Percentiles rank a stretch among this genome's conserved stretches.
Conservation (phyloP, 1,140 invertebrate genomes). For the Papilio dardanus region DNA sequence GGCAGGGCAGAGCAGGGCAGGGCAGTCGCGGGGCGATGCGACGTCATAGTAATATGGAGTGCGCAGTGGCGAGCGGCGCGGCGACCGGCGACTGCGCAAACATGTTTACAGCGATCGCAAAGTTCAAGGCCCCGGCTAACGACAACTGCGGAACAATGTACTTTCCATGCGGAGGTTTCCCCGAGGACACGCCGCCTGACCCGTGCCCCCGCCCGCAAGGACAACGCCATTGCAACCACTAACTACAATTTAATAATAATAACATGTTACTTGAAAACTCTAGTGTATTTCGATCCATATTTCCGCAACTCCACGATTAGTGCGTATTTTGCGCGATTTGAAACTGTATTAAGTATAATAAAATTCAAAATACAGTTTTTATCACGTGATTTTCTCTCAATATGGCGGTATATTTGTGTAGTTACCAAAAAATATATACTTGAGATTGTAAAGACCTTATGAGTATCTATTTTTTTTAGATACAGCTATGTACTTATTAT, state of each 20-base stretch:
- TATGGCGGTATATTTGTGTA: no score
- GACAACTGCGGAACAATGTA: conserved; percentile 66
- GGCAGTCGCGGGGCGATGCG: conserved; percentile 44
- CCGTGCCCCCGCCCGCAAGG: background rate
- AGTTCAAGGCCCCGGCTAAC: conserved; percentile 75
- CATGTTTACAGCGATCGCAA: conserved; percentile 78
- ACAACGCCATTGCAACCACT: conserved; percentile 12
- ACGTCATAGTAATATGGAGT: conserved; percentile 72
- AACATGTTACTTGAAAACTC: background rate
- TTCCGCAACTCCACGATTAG: no score
- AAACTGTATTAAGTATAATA: no score
- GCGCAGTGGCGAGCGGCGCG: conserved; percentile 68
- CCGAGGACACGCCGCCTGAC: conserved; percentile 53
- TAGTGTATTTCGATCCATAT: no score
- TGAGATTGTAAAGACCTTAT: no score
- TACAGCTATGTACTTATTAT: no score
- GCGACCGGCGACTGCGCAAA: conserved; percentile 69
- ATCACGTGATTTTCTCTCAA: no score
- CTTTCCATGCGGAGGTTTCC: conserved; percentile 65
- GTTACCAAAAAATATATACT: no score
- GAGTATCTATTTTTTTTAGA: no score
- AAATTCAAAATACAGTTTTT: no score
- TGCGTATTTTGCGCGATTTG: no score
- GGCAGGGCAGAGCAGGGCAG: no score
- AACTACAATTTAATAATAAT: conserved; percentile 9